These are phyloP conservation scores for Therioaphis trifolii DNA, from an alignment of 2,888 invertebrate species.

Conservation along the genomic window DNA sequence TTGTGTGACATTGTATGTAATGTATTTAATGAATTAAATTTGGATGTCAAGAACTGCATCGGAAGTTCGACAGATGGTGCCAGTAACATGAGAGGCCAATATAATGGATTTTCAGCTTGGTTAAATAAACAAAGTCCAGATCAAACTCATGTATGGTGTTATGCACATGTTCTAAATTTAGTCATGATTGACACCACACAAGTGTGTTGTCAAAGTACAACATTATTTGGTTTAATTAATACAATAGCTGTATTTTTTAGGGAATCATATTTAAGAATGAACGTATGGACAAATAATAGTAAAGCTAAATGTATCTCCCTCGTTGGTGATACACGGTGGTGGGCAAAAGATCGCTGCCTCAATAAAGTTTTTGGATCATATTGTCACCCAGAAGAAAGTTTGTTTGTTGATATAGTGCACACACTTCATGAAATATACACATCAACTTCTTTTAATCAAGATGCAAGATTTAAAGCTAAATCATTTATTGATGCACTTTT, in stretches of 20 bases:
- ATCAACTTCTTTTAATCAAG: neutral
- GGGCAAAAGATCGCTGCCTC: constrained; percentile 6
- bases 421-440: constrained; percentile 3
- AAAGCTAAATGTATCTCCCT: neutral
- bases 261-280: constrained; percentile 11
- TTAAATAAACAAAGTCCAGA: constrained; percentile 3
- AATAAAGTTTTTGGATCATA: constrained; percentile 26
- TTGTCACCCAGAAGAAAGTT: neutral
- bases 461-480: neutral
- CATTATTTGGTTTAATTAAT: neutral
- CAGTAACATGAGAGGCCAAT: constrained; percentile 11
- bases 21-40: neutral
- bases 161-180: neutral
- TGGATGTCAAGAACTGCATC: constrained; percentile 8
- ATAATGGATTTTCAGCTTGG: constrained; percentile 26
- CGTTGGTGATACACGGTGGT: constrained; percentile 1
- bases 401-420: neutral
- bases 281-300: neutral
- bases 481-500: neutral
- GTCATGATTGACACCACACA: neutral
- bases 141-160: constrained; percentile 6
- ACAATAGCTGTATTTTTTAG: neutral
- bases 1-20: neutral
- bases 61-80: constrained; percentile 20
- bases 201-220: neutral